phyloP scores from a whole-genome alignment of 2,113 vertebrate genomes.

The Scortum barcoo region DNA sequence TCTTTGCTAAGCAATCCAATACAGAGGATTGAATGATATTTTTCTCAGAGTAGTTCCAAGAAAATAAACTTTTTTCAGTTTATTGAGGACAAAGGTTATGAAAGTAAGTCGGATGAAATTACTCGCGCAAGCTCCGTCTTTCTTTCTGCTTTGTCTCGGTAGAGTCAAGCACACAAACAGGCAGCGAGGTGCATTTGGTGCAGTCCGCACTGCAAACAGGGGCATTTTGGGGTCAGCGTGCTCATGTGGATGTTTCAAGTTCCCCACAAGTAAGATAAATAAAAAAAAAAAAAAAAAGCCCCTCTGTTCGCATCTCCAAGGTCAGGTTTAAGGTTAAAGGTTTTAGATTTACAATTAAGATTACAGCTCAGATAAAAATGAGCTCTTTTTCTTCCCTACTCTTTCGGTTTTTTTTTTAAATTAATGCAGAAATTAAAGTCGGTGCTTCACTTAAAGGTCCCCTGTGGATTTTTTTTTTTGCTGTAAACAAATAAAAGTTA shows the following conservation, averaged over 20 bases:
- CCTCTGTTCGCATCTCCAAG: neutral
- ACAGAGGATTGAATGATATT: slow-evolving; percentile 28
- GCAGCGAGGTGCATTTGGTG: neutral
- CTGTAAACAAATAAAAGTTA: neutral
- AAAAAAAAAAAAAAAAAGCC: neutral
- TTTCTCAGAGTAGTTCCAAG: slow-evolving; percentile 11
- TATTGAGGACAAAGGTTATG: slow-evolving; percentile 47
- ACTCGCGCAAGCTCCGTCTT: neutral
- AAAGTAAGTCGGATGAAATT: slow-evolving; percentile 27
- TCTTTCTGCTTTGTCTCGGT: neutral
- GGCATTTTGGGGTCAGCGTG: neutral
- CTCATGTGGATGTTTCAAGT: neutral
- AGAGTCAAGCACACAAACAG: neutral
- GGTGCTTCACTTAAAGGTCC: neutral
- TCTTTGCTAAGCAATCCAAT: slow-evolving; percentile 39
- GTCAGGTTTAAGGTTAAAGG: neutral
- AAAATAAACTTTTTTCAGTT: slow-evolving; percentile 25
- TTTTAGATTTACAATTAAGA: neutral
- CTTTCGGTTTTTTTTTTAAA: neutral
- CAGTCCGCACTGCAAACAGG: neutral
- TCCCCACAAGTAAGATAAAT: neutral
- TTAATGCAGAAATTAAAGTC: neutral
- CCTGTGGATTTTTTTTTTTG: neutral
- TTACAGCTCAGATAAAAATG: neutral
- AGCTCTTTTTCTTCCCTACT: neutral